Base-by-base conservation (phyloP, 1,140 invertebrate species). In the Paraescarpia echinospica region DNA sequence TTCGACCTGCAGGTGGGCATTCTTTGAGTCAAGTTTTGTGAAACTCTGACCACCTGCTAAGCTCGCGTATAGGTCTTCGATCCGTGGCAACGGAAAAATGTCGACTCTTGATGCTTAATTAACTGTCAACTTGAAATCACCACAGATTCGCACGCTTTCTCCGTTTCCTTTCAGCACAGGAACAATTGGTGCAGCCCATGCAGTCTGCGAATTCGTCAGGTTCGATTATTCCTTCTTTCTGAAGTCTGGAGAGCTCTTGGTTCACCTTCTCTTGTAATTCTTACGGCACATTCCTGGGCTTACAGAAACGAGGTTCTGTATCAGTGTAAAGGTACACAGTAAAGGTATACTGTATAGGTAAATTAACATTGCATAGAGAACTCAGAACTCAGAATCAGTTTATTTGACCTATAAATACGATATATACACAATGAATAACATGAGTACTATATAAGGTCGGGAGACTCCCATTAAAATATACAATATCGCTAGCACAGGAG, bases 151-250 rank as follows among this genome's bases (percentile, higher is more conserved):
- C 27, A 96, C 94, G 33, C 48, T 93, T 12, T 41, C 41, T 91
- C 94, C 94, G 92, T 95, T 93, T 33, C 94, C 89, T 94, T 96
- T 96, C 9, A 95, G 91, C n/a, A 96, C 94, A 0, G 95, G 94
- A 9, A 96, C 96, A 48, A 95, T 94, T 0, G 96, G 96, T 51
- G 95, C 94, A 18, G 94, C 95, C 95, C 96, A n/a, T n/a, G n/a
- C n/a, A 96, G 22, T 95, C 93, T 18, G 92, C 93, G 92, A 93
- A 93, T 88, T 92, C 18, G 33, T 94, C 94, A 33, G 93, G 91
- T 91, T 94, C 92, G 12, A 95, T 93, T 1, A 94, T 94, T 9
- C 94, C 94, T 59, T 92, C 18, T 48, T 35, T 35, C 77, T 92
- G 35, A 48, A 95, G 92, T 22, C 94, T 89, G 33, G 91, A 91